Percentiles rank a stretch among this genome's conserved stretches.
Conservation (phyloP, 2,797 vertebrate species). For the Antrozous pallidus region DNA sequence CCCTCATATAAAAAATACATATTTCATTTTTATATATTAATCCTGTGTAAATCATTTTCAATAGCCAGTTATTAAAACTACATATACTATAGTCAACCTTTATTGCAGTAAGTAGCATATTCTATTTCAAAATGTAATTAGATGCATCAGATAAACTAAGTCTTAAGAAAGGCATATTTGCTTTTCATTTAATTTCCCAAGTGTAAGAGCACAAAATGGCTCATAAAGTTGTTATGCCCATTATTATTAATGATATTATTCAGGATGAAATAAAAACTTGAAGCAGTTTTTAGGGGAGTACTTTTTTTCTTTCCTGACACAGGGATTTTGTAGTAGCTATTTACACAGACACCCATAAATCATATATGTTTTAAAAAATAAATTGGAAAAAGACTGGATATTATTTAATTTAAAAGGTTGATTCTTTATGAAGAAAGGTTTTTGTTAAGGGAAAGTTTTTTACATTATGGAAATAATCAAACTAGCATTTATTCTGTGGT, state of each 20-base stretch:
- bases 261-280: slow-evolving; percentile 32
- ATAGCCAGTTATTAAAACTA: slow-evolving; percentile 31
- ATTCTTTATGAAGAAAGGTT: slow-evolving; percentile 29
- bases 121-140: slow-evolving; percentile 46
- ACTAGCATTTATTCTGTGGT: not conserved
- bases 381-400: not conserved
- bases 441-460: slow-evolving; percentile 36
- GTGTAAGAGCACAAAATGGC: slow-evolving; percentile 13
- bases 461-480: slow-evolving; percentile 24
- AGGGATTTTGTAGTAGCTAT: not conserved
- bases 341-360: slow-evolving; percentile 17
- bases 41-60: slow-evolving; percentile 20
- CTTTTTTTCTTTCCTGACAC: not conserved
- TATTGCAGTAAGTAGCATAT: not conserved
- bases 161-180: slow-evolving; percentile 37
- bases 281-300: slow-evolving; percentile 21
- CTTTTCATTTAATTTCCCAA: slow-evolving; percentile 53
- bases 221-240: slow-evolving; percentile 46
- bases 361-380: slow-evolving; percentile 17
- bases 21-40: slow-evolving; percentile 35
- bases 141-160: slow-evolving; percentile 26
- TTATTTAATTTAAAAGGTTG: slow-evolving; percentile 28
- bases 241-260: slow-evolving; percentile 48
- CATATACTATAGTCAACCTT: not conserved
- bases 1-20: slow-evolving; percentile 11